These are phyloP conservation scores for Tryphoninae sp. DNA, from an alignment of 2,888 invertebrate species.

Conservation along the genomic window DNA sequence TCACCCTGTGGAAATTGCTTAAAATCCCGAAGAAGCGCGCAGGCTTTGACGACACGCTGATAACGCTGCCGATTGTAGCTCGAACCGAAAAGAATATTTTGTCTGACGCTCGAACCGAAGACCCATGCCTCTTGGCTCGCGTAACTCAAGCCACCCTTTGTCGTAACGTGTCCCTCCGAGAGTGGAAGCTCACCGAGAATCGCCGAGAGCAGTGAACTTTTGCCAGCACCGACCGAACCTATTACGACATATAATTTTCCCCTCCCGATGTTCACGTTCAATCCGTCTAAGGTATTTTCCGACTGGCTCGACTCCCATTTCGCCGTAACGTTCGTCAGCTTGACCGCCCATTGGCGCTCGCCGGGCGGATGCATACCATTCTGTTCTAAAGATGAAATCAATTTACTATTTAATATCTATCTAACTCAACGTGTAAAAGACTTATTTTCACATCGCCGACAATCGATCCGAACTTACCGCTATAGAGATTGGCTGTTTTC, in stretches of 20 bases:
- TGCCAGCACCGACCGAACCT: conserved; percentile 90
- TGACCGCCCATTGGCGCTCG: conserved; percentile 67
- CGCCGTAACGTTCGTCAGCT: conserved; percentile 76
- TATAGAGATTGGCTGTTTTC: conserved; percentile 66
- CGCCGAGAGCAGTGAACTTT: conserved; percentile 86
- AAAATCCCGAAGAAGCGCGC: conserved; percentile 81
- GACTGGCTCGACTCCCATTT: conserved; percentile 83
- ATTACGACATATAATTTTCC: conserved; percentile 87
- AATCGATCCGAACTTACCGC: conserved; percentile 26
- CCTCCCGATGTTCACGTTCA: conserved; percentile 83
- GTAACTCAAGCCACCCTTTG: conserved; percentile 87
- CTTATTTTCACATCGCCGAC: neutral
- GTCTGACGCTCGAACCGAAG: conserved; percentile 88
- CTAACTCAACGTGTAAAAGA: too few relatives aligned
- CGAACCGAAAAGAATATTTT: conserved; percentile 93
- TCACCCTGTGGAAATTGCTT: conserved; percentile 87
- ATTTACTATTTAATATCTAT: neutral
- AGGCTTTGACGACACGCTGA: conserved; percentile 79
- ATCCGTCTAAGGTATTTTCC: conserved; percentile 82
- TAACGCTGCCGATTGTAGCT: conserved; percentile 85
- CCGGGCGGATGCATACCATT: conserved; percentile 27
- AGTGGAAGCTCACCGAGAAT: conserved; percentile 89
- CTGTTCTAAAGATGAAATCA: conserved; percentile 52
- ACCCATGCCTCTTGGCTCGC: conserved; percentile 94
- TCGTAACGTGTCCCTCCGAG: conserved; percentile 83